These are phyloP conservation scores for Sacculina carcini DNA, from an alignment of 2,888 invertebrate species.

Conservation along the genomic window DNA sequence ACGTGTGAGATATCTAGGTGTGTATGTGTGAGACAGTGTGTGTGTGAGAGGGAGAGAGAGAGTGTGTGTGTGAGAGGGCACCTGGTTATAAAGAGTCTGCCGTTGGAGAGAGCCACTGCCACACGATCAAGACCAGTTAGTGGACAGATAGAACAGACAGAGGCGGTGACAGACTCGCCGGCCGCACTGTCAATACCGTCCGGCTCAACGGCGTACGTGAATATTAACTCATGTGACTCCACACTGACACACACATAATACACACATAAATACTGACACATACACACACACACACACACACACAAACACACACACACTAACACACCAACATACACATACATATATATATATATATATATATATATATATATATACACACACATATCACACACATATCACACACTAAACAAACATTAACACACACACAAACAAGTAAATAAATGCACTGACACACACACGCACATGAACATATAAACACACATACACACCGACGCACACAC, in stretches of 20 bases:
- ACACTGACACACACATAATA: conserved; percentile 12
- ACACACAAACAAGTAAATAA: no score
- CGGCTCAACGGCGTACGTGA: conserved; percentile 38
- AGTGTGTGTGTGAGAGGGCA: no score
- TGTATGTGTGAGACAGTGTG: no score
- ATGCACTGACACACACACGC: no score
- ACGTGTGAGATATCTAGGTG: no score
- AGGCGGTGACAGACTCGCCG: no score
- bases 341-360: no score
- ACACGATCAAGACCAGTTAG: conserved; percentile 39
- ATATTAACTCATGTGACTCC: conserved; percentile 18
- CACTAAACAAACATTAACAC: background rate
- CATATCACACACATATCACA: background rate
- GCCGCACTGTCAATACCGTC: conserved; percentile 28
- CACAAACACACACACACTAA: background rate
- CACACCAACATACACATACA: no score
- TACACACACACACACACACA: background rate
- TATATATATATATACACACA: background rate
- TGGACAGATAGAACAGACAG: conserved; percentile 39
- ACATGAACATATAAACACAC: no score
- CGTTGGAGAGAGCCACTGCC: conserved; percentile 53
- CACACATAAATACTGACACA: background rate
- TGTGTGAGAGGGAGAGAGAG: no score
- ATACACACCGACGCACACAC: no score
- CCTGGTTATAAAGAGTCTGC: conserved; percentile 19